These are phyloP conservation scores for Tetheella fluctuosa DNA, from an alignment of 2,888 invertebrate species.

Conservation along the genomic window DNA sequence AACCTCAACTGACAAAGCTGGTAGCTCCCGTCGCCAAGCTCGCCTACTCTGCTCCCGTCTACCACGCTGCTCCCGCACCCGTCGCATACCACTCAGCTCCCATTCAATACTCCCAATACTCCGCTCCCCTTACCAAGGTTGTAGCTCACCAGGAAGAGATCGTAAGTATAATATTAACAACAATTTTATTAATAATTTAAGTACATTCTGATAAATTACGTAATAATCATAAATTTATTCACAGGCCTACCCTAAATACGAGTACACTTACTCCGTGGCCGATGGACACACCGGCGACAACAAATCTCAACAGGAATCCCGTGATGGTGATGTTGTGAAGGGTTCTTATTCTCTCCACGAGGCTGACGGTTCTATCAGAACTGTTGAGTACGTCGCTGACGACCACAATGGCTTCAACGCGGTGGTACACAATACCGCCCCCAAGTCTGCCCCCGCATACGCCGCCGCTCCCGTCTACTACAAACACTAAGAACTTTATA, in stretches of 20 bases:
- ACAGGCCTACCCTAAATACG: conserved; percentile 45
- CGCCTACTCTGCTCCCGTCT: conserved; percentile 34
- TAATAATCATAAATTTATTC: neutral
- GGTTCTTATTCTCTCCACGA: conserved; percentile 67
- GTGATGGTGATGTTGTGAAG: conserved; percentile 67
- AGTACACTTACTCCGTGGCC: conserved; percentile 68
- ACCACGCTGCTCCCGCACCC: conserved; percentile 38
- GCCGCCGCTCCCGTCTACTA: conserved; percentile 27
- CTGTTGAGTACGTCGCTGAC: conserved; percentile 67
- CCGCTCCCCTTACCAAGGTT: conserved; percentile 20
- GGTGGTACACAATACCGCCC: conserved; percentile 41
- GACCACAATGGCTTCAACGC: conserved; percentile 60
- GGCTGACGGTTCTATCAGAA: conserved; percentile 66
- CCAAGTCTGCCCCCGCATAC: conserved; percentile 33
- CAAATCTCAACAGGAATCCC: conserved; percentile 64
- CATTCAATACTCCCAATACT: neutral
- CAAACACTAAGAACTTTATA: conserved; percentile 11
- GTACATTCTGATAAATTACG: no score
- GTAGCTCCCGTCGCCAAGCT: conserved; percentile 25
- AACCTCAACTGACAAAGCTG: conserved; percentile 24
- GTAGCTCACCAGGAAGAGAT: conserved; percentile 17
- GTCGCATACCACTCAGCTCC: conserved; percentile 41
- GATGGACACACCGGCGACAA: conserved; percentile 73
- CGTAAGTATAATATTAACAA: no score
- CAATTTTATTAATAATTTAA: no score